Evolutionary conservation across 2,888 invertebrate genomes (phyloP), one percentile per base, ranked within the genome.

Genomic region (Schizotus pectinicornis): DNA sequence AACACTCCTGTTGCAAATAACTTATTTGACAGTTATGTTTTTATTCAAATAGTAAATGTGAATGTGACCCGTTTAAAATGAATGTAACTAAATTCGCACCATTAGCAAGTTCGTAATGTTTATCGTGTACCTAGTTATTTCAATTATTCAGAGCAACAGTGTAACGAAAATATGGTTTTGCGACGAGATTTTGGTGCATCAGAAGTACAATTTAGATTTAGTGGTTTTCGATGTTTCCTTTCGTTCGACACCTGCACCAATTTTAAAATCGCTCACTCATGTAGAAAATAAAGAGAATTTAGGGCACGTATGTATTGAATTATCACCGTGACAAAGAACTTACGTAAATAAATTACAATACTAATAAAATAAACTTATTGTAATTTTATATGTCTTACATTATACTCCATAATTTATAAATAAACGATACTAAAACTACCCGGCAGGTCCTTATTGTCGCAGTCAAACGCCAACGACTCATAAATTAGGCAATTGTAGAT

Each of bases 351-450:
- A 65, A 63, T 67, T 65, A 64, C 62, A 67, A 64, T 65, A 67
- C 59, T 59, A 54, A 56, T 61, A 62, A 64, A 65, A 45, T 63
- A 65, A 66, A 62, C 56, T 62, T 67, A 70, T 70, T 72, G 72
- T 73, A 72, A 73, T 73, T 73, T 74, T 74, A 70, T 74, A 74
- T 72, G 69, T 70, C 67, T 68, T 62, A 62, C 67, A 60, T 51
- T 55, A 55, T 63, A 64, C 62, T 64, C 62, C 67, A 66, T 69
- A 59, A 66, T 73, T 73, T 73, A 63, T 73, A 70, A 72, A 73
- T 72, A 72, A 72, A 73, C 65, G 47, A 61, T 51, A 59, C 58
- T 62, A 65, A 62, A 68, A 63, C 61, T 56, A 57, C 56, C 41
- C 32, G 33, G 30, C n/a, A 35, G 12, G 14, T 48, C 30, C 49